phyloP scores from a whole-genome alignment of 2,113 vertebrate species.

The Geothlypis trichas region DNA sequence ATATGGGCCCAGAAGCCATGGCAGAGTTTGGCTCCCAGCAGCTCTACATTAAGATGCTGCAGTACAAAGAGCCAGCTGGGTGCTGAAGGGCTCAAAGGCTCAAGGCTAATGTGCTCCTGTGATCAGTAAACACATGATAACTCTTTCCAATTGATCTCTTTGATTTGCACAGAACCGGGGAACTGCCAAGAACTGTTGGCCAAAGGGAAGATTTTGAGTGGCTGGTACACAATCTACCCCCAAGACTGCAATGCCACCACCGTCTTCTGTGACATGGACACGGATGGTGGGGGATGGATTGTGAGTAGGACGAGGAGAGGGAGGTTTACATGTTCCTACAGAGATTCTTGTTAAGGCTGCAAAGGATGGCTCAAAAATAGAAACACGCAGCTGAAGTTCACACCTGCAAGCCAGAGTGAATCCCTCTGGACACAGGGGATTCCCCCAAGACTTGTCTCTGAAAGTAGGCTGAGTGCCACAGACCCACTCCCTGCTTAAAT shows the following conservation, averaged over 20 bases:
- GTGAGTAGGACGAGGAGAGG: not conserved
- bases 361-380: not conserved
- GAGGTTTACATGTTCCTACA: not conserved
- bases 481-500: not conserved
- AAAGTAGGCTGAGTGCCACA: not conserved
- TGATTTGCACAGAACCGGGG: not conserved
- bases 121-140: not conserved
- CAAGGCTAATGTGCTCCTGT: not conserved
- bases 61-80: not conserved
- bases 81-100: not conserved
- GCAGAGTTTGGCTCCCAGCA: not conserved
- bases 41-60: not conserved
- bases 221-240: constrained; percentile 59
- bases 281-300: constrained; percentile 4
- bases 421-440: not conserved
- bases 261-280: constrained; percentile 31
- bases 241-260: constrained; percentile 24
- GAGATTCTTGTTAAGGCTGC: not conserved
- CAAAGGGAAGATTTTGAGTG: constrained; percentile 31
- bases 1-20: not conserved
- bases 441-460: not conserved
- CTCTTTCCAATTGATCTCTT: not conserved
- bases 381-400: not conserved
- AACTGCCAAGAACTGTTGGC: constrained; percentile 11
- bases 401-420: not conserved